Percentiles rank a stretch among this genome's conserved stretches.
Evolutionary conservation across 2,888 invertebrate species (phyloP).

Genomic region (Leptinotarsa rubiginosa): DNA sequence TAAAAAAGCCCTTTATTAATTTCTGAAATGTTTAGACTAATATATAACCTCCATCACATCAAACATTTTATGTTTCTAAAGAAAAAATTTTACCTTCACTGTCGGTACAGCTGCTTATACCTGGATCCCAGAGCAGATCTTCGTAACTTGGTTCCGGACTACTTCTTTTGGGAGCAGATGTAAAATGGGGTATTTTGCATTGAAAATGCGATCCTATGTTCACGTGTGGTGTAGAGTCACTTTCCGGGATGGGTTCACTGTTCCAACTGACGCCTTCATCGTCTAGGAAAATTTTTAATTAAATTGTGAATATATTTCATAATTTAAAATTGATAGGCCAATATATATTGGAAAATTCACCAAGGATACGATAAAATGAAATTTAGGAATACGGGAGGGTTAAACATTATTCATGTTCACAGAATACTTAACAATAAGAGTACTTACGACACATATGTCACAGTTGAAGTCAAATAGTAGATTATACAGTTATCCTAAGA

Average conservation of each 20-base stretch:
- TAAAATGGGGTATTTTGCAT: constrained; percentile 77
- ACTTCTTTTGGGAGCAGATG: constrained; percentile 65
- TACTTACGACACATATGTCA: too few species aligned
- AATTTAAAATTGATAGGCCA: too few species aligned
- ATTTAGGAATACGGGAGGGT: too few species aligned
- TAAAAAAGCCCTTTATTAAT: too few species aligned
- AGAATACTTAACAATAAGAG: too few species aligned
- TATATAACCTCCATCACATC: too few species aligned
- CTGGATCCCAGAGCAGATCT: constrained; percentile 89
- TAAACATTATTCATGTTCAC: too few species aligned
- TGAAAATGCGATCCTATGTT: constrained; percentile 91
- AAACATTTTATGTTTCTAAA: too few species aligned
- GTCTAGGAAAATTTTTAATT: constrained; percentile 48
- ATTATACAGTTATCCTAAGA: background rate
- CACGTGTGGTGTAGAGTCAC: constrained; percentile 78
- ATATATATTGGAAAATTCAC: background rate
- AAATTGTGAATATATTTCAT: background rate
- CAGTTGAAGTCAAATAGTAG: too few species aligned
- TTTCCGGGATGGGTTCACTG: constrained; percentile 66
- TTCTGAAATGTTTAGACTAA: too few species aligned
- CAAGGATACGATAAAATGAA: background rate
- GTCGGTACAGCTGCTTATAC: constrained; percentile 78
- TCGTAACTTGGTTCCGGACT: constrained; percentile 72
- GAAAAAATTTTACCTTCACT: constrained; percentile 75
- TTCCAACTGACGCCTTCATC: constrained; percentile 60